Conservation (phyloP, 1,140 invertebrate genomes). For the Drosophila insularis region DNA sequence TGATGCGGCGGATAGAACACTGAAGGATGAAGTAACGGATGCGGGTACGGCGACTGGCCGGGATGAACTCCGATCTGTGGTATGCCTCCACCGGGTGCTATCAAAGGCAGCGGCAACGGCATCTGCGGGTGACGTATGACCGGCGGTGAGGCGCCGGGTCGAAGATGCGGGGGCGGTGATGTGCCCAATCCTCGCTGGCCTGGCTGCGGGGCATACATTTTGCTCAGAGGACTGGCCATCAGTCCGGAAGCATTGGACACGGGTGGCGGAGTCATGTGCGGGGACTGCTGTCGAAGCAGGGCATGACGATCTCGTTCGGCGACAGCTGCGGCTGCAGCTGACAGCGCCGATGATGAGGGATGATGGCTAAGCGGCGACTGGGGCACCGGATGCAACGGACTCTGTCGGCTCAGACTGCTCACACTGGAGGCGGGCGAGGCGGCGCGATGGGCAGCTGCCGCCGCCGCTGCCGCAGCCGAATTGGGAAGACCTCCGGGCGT, state of each 20-base stretch:
- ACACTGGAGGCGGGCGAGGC: constrained; percentile 75
- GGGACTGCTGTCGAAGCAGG: constrained; percentile 80
- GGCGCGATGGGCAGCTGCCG: constrained; percentile 74
- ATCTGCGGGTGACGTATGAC: constrained; percentile 82
- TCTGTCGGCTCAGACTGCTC: constrained; percentile 77
- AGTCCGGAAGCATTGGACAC: constrained; percentile 82
- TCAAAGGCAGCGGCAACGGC: constrained; percentile 77
- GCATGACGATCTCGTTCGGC: constrained; percentile 82
- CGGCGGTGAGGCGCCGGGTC: constrained; percentile 81
- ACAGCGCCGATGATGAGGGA: constrained; percentile 74
- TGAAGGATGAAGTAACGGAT: constrained; percentile 80
- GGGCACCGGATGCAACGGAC: constrained; percentile 78
- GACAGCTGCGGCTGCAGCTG: constrained; percentile 75
- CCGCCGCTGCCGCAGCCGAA: constrained; percentile 60
- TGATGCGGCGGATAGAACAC: constrained; percentile 81
- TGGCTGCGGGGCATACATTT: constrained; percentile 80
- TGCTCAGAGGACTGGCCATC: constrained; percentile 81
- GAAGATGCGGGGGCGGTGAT: constrained; percentile 81
- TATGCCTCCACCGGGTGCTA: constrained; percentile 75
- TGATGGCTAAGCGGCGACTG: constrained; percentile 78
- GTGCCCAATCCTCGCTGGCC: constrained; percentile 76
- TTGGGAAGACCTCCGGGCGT: constrained; percentile 53
- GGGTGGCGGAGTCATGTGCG: constrained; percentile 82
- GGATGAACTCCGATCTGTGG: constrained; percentile 81
- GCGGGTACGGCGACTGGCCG: constrained; percentile 80